Evolutionary conservation across 2,113 vertebrate genomes (phyloP).

Genomic region (Sinocyclocheilus grahami): DNA sequence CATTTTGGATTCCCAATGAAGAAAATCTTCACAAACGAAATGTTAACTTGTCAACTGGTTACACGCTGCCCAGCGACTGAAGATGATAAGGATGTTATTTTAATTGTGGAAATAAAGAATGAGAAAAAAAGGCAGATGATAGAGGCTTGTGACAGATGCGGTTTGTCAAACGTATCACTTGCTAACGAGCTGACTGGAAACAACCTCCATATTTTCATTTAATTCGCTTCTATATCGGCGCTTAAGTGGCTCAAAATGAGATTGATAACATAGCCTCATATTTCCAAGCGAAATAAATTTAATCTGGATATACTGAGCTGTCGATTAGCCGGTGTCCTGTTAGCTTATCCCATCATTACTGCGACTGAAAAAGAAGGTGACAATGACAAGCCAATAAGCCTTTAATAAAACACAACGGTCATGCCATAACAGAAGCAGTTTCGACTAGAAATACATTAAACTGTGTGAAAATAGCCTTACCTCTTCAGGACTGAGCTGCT

Average conservation of each 20-base stretch:
- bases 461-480: conserved; percentile 73
- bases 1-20: conserved; percentile 36
- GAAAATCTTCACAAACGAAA: conserved; percentile 22
- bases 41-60: background rate
- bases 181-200: conserved; percentile 26
- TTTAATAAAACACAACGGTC: background rate
- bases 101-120: background rate
- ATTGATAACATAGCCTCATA: background rate
- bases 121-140: background rate
- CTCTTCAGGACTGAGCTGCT: conserved; percentile 98
- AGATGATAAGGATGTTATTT: background rate
- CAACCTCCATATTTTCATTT: background rate
- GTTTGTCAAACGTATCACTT: background rate
- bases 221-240: background rate
- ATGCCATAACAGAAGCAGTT: background rate
- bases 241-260: background rate
- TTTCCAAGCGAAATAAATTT: background rate
- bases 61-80: background rate
- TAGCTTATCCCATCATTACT: conserved; percentile 39
- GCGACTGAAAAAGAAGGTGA: conserved; percentile 51
- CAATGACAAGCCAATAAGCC: conserved; percentile 53
- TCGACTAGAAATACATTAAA: background rate
- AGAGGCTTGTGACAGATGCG: background rate
- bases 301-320: background rate
- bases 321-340: conserved; percentile 19